Evolutionary conservation across 2,888 invertebrate genomes (phyloP).

Genomic region (Clostera curtula): DNA sequence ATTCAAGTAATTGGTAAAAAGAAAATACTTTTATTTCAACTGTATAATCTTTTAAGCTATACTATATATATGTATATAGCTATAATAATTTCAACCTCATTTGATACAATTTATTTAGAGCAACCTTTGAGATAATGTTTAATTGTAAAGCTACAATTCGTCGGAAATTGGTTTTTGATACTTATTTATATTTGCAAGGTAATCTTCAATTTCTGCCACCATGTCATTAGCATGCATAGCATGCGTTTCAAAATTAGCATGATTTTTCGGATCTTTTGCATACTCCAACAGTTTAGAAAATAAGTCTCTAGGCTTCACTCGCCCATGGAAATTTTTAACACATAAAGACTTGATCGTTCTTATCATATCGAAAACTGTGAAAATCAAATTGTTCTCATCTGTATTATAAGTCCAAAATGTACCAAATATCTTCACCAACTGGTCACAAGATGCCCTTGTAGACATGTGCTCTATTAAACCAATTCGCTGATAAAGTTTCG

Average conservation of each 20-base stretch:
- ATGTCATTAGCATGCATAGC: slow-evolving; percentile 30
- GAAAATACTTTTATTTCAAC: too few species aligned
- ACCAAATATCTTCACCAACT: slow-evolving; percentile 42
- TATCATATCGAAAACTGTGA: slow-evolving; percentile 35
- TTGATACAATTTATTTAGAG: too few species aligned
- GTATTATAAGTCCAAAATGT: slow-evolving; percentile 26
- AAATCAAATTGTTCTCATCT: slow-evolving; percentile 24
- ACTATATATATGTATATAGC: too few species aligned
- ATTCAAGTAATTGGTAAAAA: too few species aligned
- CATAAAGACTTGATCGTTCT: slow-evolving; percentile 45
- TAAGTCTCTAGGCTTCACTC: slow-evolving; percentile 28
- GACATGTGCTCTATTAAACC: slow-evolving; percentile 49
- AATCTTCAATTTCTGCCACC: slow-evolving; percentile 31
- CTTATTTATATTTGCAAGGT: slow-evolving; percentile 25
- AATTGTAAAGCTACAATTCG: too few species aligned
- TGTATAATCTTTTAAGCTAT: too few species aligned
- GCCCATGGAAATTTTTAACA: slow-evolving; percentile 28
- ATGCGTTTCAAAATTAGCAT: slow-evolving; percentile 18
- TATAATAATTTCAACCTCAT: too few species aligned
- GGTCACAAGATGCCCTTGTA: slow-evolving; percentile 39
- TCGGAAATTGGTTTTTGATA: too few species aligned
- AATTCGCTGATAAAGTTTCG: slow-evolving; percentile 40
- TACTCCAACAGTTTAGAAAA: slow-evolving; percentile 31
- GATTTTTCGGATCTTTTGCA: slow-evolving; percentile 24
- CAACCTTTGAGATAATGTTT: too few species aligned